These are phyloP conservation scores for Mactromeris polynyma DNA, from an alignment of 2,888 invertebrate genomes.

Conservation along the genomic window DNA sequence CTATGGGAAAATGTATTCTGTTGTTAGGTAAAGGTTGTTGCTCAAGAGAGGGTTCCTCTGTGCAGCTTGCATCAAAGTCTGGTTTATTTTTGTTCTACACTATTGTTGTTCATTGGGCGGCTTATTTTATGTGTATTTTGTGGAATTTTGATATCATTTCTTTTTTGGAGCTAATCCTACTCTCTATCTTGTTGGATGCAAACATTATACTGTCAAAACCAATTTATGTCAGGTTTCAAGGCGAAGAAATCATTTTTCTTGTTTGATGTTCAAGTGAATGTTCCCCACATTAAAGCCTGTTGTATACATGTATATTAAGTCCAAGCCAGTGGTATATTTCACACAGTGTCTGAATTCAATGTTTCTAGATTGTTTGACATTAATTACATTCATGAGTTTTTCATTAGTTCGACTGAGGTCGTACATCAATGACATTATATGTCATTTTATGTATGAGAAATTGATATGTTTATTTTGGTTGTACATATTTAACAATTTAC, in stretches of 20 bases:
- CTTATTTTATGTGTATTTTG: neutral
- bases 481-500: neutral
- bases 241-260: neutral
- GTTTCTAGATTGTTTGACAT: neutral
- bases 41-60: no score
- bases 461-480: slow-evolving; percentile 1
- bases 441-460: neutral
- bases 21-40: no score
- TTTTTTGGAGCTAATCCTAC: neutral
- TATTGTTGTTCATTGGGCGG: no score
- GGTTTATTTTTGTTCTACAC: no score
- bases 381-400: neutral
- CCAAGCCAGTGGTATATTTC: no score
- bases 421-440: neutral
- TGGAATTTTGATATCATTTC: neutral
- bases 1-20: no score
- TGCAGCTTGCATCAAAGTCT: no score
- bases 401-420: neutral
- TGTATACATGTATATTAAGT: no score
- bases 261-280: neutral
- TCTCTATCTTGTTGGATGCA: neutral
- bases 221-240: neutral
- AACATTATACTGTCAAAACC: neutral
- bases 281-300: no score
- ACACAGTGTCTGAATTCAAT: neutral